These are phyloP conservation scores for Tipula vernalis DNA, from an alignment of 2,888 invertebrate species.

Conservation along the genomic window DNA sequence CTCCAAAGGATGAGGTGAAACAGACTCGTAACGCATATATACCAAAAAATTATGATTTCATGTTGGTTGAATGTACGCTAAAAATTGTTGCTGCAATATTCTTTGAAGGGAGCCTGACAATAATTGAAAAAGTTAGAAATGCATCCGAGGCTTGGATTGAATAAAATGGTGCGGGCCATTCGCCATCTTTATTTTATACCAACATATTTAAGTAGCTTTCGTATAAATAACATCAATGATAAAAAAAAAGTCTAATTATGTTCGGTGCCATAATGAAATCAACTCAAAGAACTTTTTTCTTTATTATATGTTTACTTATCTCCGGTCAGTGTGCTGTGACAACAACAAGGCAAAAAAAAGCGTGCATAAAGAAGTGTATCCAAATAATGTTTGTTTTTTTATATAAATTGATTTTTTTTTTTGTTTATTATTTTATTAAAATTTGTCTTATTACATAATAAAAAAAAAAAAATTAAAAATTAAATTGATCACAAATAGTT, in stretches of 20 bases:
- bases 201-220: no score
- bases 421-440: background rate
- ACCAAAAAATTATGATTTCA: no score
- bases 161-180: no score
- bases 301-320: background rate
- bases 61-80: no score
- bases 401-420: background rate
- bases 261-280: background rate
- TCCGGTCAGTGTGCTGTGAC: background rate
- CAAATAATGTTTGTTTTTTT: background rate
- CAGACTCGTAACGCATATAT: no score
- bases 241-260: background rate
- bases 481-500: background rate
- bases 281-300: background rate
- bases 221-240: background rate
- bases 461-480: background rate
- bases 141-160: no score
- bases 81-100: no score
- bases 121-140: no score
- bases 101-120: no score
- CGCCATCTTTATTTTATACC: no score
- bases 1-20: no score
- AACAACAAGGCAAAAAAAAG: background rate
- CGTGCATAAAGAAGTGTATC: background rate
- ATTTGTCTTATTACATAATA: conserved; percentile 4